Evolutionary conservation across 1,140 invertebrate species (phyloP), one percentile per base, ranked within the genome.

Genomic region (Macrobrachium nipponense): DNA sequence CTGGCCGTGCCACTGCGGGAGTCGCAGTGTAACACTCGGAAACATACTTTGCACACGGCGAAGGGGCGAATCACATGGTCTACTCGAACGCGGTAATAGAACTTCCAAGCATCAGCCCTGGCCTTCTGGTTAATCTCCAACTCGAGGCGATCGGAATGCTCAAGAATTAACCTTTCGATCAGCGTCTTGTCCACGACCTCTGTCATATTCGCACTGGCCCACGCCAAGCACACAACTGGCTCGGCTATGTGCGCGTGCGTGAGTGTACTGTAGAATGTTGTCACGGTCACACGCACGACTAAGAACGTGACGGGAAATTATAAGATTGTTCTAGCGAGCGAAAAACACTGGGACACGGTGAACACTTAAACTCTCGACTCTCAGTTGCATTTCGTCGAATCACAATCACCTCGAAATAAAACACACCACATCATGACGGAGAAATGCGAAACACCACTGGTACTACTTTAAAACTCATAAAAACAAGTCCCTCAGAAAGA

Each of bases 181-280:
- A 89, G 82, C 70, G 88, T 87, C 82, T 89, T 89, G 79, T 89
- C 88, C 79, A 89, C 88, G 72, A 89, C 88, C 79, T 89, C 88
- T 89, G 86, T 89, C 88, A 87, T 89, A 86, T 82, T 86, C 80
- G 87, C 84, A 83, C 85, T 82, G 85, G 85, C 79, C 85, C 85
- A 87, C 85, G 85, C 85, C 85, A 87, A 81, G 85, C 85, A 87
- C 85, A 87, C 85, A 82, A 87, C 85, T 87, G 85, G 85, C 85
- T 77, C 73, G 85, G 79, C 72, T 76, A 77, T 73, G 85, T 79
- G 87, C 87, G 87, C 87, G 87, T 88, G 87, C 87, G 87, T 88
- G 87, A 88, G 85, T 87, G 85, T 87, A 87, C 85, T 87, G 85
- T 87, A 87, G 85, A 87, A 81, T 82, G 77, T 51, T 87, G 85